Conservation (phyloP, 2,797 vertebrate species). For the Sebastes hubbsi region DNA sequence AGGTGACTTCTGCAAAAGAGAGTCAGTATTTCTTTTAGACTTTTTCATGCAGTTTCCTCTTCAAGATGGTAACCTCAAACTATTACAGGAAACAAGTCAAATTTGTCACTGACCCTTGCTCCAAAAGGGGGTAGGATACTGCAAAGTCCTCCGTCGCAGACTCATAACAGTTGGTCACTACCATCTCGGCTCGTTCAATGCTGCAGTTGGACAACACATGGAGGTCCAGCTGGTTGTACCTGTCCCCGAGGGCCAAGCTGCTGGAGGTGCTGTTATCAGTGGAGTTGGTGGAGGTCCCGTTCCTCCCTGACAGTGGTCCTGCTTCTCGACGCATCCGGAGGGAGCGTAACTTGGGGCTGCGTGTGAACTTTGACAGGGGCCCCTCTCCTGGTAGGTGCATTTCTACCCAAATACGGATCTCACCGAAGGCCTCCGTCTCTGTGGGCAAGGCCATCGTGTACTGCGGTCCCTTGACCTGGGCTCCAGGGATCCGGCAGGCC, state of each 20-base stretch:
- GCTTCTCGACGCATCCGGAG: not conserved
- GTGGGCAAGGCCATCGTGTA: conserved; percentile 25
- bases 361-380: conserved; percentile 40
- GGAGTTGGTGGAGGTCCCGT: not conserved
- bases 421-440: conserved; percentile 67
- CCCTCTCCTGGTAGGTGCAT: conserved; percentile 64
- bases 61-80: not conserved
- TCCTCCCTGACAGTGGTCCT: too few relatives aligned
- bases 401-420: conserved; percentile 42
- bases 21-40: not conserved
- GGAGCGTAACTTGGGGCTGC: not conserved
- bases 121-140: conserved; percentile 20
- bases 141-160: conserved; percentile 66
- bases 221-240: conserved; percentile 62
- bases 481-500: conserved; percentile 69
- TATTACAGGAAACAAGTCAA: not conserved
- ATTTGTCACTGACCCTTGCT: conserved; percentile 68
- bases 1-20: not conserved
- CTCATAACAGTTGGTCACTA: conserved; percentile 57
- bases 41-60: not conserved
- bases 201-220: conserved; percentile 66
- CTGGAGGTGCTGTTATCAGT: too few relatives aligned
- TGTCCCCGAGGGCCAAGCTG: not conserved
- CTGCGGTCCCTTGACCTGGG: conserved; percentile 17
- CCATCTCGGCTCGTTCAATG: conserved; percentile 48